Evolutionary conservation across 2,888 invertebrate species (phyloP).

Genomic region (Mimas tiliae): DNA sequence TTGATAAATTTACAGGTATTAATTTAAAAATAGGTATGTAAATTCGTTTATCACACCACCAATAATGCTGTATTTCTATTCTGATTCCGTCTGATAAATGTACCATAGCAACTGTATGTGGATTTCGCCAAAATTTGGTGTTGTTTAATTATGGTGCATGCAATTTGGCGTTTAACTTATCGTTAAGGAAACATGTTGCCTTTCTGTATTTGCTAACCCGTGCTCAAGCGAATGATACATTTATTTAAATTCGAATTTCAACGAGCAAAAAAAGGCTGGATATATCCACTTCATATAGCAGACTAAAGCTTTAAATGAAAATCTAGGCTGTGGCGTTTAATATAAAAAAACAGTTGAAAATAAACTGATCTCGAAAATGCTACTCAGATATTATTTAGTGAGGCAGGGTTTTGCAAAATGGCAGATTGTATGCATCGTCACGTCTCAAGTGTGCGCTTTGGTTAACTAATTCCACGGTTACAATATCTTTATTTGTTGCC

Average conservation of each 20-base stretch:
- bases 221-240: slow-evolving; percentile 1
- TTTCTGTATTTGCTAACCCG: slow-evolving; percentile 30
- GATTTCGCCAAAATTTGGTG: slow-evolving; percentile 30
- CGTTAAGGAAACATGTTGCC: slow-evolving; percentile 36
- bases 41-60: not conserved
- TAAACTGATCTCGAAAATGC: slow-evolving; percentile 13
- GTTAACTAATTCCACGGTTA: slow-evolving; percentile 32
- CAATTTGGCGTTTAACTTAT: slow-evolving; percentile 35
- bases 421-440: slow-evolving; percentile 32
- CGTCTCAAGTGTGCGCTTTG: slow-evolving; percentile 27
- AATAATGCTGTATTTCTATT: not conserved
- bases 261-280: not conserved
- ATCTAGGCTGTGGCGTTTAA: not conserved
- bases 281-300: not conserved
- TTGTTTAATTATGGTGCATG: slow-evolving; percentile 36
- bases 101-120: not conserved
- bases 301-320: slow-evolving; percentile 3
- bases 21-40: too few species aligned
- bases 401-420: slow-evolving; percentile 30
- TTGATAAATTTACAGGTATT: too few species aligned
- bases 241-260: not conserved
- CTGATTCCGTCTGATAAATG: not conserved
- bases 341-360: not conserved
- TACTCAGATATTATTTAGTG: slow-evolving; percentile 20
- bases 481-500: slow-evolving; percentile 23